Base-by-base conservation (phyloP, 2,888 invertebrate genomes). In the Plagodis dolabraria region DNA sequence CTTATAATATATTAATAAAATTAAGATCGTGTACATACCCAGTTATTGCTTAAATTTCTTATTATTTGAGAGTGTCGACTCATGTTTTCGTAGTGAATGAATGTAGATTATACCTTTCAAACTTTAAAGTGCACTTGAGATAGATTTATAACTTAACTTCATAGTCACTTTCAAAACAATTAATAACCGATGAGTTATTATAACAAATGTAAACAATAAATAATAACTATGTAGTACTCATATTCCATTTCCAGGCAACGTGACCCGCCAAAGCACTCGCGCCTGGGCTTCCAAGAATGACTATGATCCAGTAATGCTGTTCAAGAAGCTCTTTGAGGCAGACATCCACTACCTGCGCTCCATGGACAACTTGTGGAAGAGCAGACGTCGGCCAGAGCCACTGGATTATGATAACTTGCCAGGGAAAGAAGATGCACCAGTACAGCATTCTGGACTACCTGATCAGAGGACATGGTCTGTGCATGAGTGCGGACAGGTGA, bases 341-440 rank as follows among this genome's bases (percentile, higher is more conserved):
- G 99, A 99, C 83, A 98, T 99, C 54, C 95, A 96, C 63, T 99
- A 99, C 85, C 93, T 99, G 65, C 89, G 99, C 57, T 96, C 96
- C 4, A 99, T 99, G 99, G 95, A 96, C 71, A 97, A 98, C 82
- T 91, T 99, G 54, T 99, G 99, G 99, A 97, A 97, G 86, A 96
- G 95, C 60, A 94, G 99, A 35, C 94, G 95, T 70, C 95, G 97
- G 0, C 99, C 99, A 0, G 94, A 93, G 2, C 98, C 98, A 0
- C 84, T 98, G 47, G 90, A 94, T 45, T 97, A 96, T 95, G 93
- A 94, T 46, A 93, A 94, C 58, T 89, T 96, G 52, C 94, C 95
- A 0, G 92, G 94, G 50, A 91, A 94, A 76, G 93, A 94, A 68
- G 87, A 75, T 1, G 56, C 89, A 11, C 85, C 89, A 5, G 78